Conservation (phyloP, 2,888 invertebrate genomes). For the Frankliniella fusca region DNA sequence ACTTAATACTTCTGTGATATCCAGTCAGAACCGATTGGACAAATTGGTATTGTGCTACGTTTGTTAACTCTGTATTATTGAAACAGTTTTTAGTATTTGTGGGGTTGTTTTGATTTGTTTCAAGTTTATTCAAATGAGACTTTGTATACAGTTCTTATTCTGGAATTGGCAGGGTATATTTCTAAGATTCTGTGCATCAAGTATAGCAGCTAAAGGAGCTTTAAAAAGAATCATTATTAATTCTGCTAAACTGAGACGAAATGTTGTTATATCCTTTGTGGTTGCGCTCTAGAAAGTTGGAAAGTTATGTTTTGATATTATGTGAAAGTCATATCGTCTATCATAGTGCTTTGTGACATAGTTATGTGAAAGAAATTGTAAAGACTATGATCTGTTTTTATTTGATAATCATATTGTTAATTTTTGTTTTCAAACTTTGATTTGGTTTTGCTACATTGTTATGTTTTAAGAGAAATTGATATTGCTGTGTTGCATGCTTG, state of each 20-base stretch:
- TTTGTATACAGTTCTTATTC: background rate
- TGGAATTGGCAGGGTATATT: constrained; percentile 4
- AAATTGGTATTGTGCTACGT: background rate
- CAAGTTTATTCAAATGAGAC: too few species aligned
- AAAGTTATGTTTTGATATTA: background rate
- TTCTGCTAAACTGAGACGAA: background rate
- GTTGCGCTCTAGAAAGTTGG: background rate
- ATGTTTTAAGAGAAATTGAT: background rate
- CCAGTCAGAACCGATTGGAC: constrained; percentile 15
- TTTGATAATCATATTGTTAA: background rate
- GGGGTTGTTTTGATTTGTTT: background rate
- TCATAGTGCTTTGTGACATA: background rate
- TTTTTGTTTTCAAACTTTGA: background rate
- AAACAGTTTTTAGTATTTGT: background rate
- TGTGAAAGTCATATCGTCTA: background rate
- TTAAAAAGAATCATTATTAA: background rate
- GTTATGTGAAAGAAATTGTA: background rate
- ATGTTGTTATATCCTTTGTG: background rate
- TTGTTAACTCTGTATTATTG: background rate
- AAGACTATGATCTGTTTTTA: background rate
- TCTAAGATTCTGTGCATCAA: background rate
- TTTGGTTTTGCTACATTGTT: background rate
- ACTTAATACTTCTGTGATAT: constrained; percentile 28
- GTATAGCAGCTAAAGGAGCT: background rate
- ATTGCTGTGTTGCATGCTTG: background rate